phyloP scores from a whole-genome alignment of 2,888 invertebrate species.

The Drosophila meridiana region DNA sequence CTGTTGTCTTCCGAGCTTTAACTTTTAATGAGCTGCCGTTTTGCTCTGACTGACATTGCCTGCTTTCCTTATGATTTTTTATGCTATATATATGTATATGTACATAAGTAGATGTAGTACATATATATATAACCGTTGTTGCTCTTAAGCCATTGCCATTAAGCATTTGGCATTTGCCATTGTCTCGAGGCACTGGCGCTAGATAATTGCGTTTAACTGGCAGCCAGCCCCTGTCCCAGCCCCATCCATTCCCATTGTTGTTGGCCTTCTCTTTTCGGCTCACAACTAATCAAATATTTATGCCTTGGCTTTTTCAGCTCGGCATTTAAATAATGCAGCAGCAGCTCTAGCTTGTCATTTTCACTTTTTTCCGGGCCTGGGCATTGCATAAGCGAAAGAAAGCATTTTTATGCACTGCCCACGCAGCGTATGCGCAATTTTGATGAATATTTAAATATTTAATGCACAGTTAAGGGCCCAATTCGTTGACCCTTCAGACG shows the following conservation, averaged over 20 bases:
- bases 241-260: constrained; percentile 33
- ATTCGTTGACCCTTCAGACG: constrained; percentile 48
- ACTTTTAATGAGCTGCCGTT: constrained; percentile 58
- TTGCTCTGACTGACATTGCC: constrained; percentile 46
- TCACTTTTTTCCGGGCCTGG: constrained; percentile 43
- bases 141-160: constrained; percentile 44
- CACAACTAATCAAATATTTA: constrained; percentile 69
- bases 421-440: constrained; percentile 69
- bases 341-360: constrained; percentile 45
- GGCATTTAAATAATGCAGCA: constrained; percentile 48
- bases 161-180: constrained; percentile 47
- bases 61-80: constrained; percentile 18
- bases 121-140: constrained; percentile 22
- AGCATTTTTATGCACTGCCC: constrained; percentile 31
- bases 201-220: constrained; percentile 50
- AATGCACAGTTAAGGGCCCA: constrained; percentile 32
- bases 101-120: background rate
- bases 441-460: constrained; percentile 56
- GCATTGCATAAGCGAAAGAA: constrained; percentile 39
- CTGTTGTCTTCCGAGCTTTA: constrained; percentile 25
- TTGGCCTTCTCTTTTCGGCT: constrained; percentile 45
- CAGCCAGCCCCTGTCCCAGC: constrained; percentile 5
- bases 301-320: constrained; percentile 43
- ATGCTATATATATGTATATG: constrained; percentile 42
- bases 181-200: constrained; percentile 57